A percentile compares a stretch with the other conserved stretches of the same genome.
These are phyloP conservation scores for Indri indri DNA, from an alignment of 2,113 vertebrate genomes.

Conservation along the genomic window DNA sequence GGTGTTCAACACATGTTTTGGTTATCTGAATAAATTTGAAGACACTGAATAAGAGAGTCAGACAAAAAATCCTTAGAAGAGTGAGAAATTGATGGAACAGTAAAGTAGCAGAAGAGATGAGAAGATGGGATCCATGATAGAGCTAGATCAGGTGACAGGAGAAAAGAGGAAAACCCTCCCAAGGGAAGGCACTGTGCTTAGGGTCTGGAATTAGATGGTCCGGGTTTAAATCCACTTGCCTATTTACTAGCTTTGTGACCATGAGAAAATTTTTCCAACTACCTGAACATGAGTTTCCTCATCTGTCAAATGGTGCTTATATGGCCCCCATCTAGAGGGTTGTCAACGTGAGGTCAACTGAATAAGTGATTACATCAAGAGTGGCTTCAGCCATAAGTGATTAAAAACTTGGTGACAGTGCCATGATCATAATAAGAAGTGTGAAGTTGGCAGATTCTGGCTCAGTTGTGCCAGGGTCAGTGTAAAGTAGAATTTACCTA, in stretches of 20 bases:
- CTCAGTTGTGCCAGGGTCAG: neutral
- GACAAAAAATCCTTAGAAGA: neutral
- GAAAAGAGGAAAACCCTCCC: neutral
- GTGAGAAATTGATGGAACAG: neutral
- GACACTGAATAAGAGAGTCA: neutral
- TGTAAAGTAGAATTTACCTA: neutral
- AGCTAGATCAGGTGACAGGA: neutral
- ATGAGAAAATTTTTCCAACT: neutral
- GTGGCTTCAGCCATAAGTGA: neutral
- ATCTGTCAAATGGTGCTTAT: neutral
- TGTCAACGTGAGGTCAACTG: neutral
- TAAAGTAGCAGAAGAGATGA: neutral
- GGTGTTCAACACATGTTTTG: neutral
- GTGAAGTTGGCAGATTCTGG: neutral
- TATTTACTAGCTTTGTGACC: neutral
- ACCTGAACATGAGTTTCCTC: neutral
- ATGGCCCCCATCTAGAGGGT: neutral
- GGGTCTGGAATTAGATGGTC: neutral
- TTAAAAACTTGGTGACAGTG: neutral
- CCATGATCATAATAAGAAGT: rapidly evolving
- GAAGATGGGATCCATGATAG: neutral
- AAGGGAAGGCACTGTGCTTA: neutral
- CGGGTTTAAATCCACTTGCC: neutral
- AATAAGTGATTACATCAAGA: neutral
- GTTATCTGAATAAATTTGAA: neutral